A percentile compares a stretch with the other conserved stretches of the same genome.
phyloP scores from a whole-genome alignment of 1,140 invertebrate genomes.

The Drosophila lacteicornis region DNA sequence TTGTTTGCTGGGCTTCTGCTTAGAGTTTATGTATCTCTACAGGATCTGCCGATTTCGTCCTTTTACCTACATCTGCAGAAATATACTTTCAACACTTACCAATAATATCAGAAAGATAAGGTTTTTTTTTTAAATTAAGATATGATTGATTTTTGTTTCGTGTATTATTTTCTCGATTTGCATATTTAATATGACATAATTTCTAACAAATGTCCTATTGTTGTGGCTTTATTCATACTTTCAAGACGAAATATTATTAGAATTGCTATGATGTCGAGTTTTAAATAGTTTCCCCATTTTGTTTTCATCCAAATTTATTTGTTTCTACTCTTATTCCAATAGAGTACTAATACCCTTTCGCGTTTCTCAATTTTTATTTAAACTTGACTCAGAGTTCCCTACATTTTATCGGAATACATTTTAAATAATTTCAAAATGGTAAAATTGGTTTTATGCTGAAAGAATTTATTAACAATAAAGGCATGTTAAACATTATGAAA shows the following conservation, averaged over 20 bases:
- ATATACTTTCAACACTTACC: too few species aligned
- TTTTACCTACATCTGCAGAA: conserved; percentile 39
- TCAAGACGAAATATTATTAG: too few species aligned
- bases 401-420: not conserved
- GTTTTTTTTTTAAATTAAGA: too few species aligned
- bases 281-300: too few species aligned
- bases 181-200: too few species aligned
- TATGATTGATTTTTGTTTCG: too few species aligned
- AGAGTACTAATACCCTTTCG: not conserved
- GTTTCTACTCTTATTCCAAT: not conserved
- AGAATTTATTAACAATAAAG: not conserved
- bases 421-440: not conserved
- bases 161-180: too few species aligned
- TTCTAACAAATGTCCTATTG: too few species aligned
- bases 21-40: not conserved
- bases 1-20: not conserved
- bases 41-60: conserved; percentile 33
- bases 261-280: too few species aligned
- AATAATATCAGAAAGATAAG: too few species aligned
- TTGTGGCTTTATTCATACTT: too few species aligned
- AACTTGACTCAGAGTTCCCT: not conserved
- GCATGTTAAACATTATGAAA: conserved; percentile 12
- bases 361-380: not conserved
- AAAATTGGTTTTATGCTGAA: not conserved
- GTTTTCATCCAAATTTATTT: too few species aligned